A percentile compares a stretch with the other conserved stretches of the same genome.
phyloP scores from a whole-genome alignment of 1,140 invertebrate genomes.

The Pseudoatta argentina region DNA sequence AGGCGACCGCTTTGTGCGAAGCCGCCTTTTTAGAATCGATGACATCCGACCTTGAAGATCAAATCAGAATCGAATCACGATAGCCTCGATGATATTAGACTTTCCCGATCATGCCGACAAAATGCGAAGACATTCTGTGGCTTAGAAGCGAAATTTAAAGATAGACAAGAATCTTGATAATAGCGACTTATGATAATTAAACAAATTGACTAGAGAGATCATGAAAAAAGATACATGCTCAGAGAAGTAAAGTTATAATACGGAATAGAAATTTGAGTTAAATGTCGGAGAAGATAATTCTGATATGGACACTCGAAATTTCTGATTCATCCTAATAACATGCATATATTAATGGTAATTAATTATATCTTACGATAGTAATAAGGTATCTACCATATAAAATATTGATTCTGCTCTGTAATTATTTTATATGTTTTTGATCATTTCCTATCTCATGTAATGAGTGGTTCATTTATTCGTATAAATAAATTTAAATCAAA shows the following conservation, averaged over 20 bases:
- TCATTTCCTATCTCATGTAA: neutral
- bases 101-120: slow-evolving; percentile 36
- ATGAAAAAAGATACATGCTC: neutral
- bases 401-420: neutral
- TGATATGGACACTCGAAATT: neutral
- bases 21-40: slow-evolving; percentile 65
- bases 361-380: neutral
- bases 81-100: slow-evolving; percentile 31
- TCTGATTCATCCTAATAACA: neutral
- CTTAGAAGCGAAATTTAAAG: neutral
- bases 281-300: neutral
- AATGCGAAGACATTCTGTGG: neutral
- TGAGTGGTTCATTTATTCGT: neutral
- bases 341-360: neutral
- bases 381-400: neutral
- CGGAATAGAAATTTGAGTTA: neutral
- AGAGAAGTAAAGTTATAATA: neutral
- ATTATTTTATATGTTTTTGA: neutral
- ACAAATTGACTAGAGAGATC: neutral
- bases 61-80: slow-evolving; percentile 51
- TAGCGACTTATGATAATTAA: neutral
- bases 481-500: slow-evolving; percentile 4
- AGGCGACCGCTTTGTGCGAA: slow-evolving; percentile 67
- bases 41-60: slow-evolving; percentile 72
- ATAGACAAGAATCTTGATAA: neutral